A percentile compares a stretch with the other conserved stretches of the same genome.
Evolutionary conservation across 2,888 invertebrate genomes (phyloP).

Genomic region (Crematogaster levior): DNA sequence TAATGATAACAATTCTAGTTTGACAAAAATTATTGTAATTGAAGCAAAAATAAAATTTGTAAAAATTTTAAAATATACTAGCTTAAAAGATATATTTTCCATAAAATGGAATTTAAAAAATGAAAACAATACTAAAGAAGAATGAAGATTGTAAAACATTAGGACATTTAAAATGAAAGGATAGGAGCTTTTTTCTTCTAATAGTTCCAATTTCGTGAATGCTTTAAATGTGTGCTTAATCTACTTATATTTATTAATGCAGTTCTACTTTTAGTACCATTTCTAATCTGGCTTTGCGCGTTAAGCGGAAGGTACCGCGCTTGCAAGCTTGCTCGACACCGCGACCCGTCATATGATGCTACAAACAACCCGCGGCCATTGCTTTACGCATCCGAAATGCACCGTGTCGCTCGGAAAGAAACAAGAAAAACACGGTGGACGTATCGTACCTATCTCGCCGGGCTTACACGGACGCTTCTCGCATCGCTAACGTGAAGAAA

Average conservation of each 20-base stretch:
- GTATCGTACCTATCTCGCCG: slow-evolving; percentile 10
- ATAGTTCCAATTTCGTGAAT: neutral
- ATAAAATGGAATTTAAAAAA: neutral
- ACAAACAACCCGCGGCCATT: slow-evolving; percentile 43
- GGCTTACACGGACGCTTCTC: slow-evolving; percentile 9
- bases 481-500: slow-evolving; percentile 17
- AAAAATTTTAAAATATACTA: neutral
- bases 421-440: slow-evolving; percentile 66
- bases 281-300: slow-evolving; percentile 29
- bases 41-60: neutral
- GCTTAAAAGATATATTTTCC: neutral
- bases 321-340: slow-evolving; percentile 25
- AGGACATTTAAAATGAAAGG: neutral
- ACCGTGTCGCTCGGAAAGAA: slow-evolving; percentile 55
- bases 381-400: slow-evolving; percentile 39
- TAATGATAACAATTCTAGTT: neutral
- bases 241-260: neutral
- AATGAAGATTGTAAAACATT: neutral
- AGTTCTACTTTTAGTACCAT: slow-evolving; percentile 2
- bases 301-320: slow-evolving; percentile 2
- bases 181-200: neutral
- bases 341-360: slow-evolving; percentile 33
- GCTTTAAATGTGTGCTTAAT: neutral
- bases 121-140: neutral
- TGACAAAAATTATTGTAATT: neutral